Evolutionary conservation across 2,888 invertebrate genomes (phyloP).

Genomic region (Eristalinus aeneus): DNA sequence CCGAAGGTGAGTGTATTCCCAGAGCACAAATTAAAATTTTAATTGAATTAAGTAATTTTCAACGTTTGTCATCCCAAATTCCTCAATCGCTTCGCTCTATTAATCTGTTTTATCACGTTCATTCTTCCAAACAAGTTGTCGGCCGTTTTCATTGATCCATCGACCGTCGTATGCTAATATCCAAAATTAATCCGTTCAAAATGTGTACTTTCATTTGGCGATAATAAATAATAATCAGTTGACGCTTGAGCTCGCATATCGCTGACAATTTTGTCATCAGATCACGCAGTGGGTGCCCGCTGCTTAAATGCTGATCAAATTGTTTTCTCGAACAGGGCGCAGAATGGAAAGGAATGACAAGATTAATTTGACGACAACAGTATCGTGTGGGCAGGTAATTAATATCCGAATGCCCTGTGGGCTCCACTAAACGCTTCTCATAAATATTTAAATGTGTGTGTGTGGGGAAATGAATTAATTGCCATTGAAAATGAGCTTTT

Average conservation of each 20-base stretch:
- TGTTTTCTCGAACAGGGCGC: not conserved
- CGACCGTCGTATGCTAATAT: constrained; percentile 5
- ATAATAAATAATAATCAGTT: constrained; percentile 18
- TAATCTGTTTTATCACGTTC: not conserved
- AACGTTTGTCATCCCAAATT: not conserved
- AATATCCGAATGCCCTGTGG: constrained; percentile 5
- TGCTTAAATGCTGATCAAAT: not conserved
- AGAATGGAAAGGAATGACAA: constrained; percentile 1
- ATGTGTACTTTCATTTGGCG: not conserved
- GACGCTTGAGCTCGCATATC: constrained; percentile 1
- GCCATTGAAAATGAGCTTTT: not conserved
- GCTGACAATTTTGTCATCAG: constrained; percentile 2
- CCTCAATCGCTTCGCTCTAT: not conserved
- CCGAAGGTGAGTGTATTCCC: not conserved
- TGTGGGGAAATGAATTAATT: constrained; percentile 7
- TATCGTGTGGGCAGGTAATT: constrained; percentile 27
- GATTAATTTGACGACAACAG: constrained; percentile 6
- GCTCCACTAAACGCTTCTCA: constrained; percentile 9
- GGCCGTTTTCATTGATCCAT: not conserved
- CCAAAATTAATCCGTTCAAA: not conserved
- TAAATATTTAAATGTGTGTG: not conserved
- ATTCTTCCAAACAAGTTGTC: not conserved
- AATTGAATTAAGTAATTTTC: not conserved
- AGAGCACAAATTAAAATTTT: not conserved
- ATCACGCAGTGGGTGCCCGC: not conserved